Base-by-base conservation (phyloP, 2,113 vertebrate genomes). In the Pluvianellus socialis region DNA sequence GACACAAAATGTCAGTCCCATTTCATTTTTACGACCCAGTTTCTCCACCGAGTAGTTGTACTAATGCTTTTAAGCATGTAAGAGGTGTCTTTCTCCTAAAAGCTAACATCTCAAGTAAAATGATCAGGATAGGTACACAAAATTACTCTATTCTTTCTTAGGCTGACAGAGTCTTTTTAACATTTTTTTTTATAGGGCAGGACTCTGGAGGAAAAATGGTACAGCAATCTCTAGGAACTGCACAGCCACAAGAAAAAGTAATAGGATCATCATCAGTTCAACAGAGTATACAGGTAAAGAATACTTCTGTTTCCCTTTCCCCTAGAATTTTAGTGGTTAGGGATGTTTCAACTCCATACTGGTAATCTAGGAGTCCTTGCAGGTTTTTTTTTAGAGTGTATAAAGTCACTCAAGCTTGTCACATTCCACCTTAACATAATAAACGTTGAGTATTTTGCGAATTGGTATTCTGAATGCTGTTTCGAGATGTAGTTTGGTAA, bases 141-240 rank as follows among this genome's bases (percentile, higher is more conserved):
- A 63, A 38, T 92, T 27, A 22, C 10, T 85, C 21, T 67, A 27
- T 47, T 58, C 26, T 66, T 81, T 24, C 52, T 91, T 84, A 86
- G 38, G 30, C 44, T 97, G 55, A 97, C 53, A 35, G 30, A 65
- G 12, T 85, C 9, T 79, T 85, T 50, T 90, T 14, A 61, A 89
- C 33, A 1, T 40, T 19, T 26, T 32, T 96, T 96, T 87, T 94
- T 94, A 94, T 91, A 98, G 98, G 98, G 50, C 98, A 98, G 94
- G 98, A 98, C 90, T 94, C 97, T 83, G 98, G 97, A 97, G 97
- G 96, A 94, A 98, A 98, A 97, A 90, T 97, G 38, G 32, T 98
- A 55, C 98, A 98, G 7, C 97, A 95, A 0, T 72, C 98, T 93
- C 67, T 98, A 96, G 98, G 98, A 97, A 82, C 96, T 16, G 7